Evolutionary conservation across 2,888 invertebrate species (phyloP).

Genomic region (Lasiommata megera): DNA sequence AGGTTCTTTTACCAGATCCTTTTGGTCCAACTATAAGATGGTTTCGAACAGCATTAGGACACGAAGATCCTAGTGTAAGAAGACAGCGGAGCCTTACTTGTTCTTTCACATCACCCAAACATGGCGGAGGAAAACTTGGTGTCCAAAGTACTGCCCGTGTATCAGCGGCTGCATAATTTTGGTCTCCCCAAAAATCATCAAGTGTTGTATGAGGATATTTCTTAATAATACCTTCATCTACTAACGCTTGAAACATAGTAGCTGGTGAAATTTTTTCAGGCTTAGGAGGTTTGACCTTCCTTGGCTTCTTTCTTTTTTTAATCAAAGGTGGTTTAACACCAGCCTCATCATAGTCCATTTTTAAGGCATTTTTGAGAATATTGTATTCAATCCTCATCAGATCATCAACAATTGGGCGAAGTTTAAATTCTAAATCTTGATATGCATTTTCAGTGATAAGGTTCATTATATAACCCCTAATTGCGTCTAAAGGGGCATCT

Average conservation of each 20-base stretch:
- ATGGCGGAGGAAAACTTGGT: slow-evolving; percentile 72
- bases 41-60: slow-evolving; percentile 72
- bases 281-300: slow-evolving; percentile 77
- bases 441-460: slow-evolving; percentile 85
- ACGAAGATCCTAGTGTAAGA: slow-evolving; percentile 76
- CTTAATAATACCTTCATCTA: slow-evolving; percentile 85
- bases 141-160: slow-evolving; percentile 64
- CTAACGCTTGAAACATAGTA: slow-evolving; percentile 87
- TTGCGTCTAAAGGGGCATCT: slow-evolving; percentile 77
- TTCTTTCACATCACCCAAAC: slow-evolving; percentile 82
- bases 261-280: slow-evolving; percentile 83
- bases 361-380: slow-evolving; percentile 77
- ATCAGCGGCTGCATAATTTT: slow-evolving; percentile 82
- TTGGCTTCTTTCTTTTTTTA: slow-evolving; percentile 65
- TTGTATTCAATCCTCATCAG: slow-evolving; percentile 82
- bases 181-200: slow-evolving; percentile 86
- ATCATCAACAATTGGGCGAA: slow-evolving; percentile 86
- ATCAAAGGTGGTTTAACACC: slow-evolving; percentile 46
- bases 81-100: slow-evolving; percentile 83
- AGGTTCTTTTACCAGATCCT: slow-evolving; percentile 85
- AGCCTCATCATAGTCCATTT: slow-evolving; percentile 51
- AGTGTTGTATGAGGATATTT: slow-evolving; percentile 82
- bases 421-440: slow-evolving; percentile 83
- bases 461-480: slow-evolving; percentile 83
- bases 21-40: slow-evolving; percentile 87